Evolutionary conservation across 2,888 invertebrate species (phyloP), one percentile per base, ranked within the genome.

Genomic region (Ophion ellenae): DNA sequence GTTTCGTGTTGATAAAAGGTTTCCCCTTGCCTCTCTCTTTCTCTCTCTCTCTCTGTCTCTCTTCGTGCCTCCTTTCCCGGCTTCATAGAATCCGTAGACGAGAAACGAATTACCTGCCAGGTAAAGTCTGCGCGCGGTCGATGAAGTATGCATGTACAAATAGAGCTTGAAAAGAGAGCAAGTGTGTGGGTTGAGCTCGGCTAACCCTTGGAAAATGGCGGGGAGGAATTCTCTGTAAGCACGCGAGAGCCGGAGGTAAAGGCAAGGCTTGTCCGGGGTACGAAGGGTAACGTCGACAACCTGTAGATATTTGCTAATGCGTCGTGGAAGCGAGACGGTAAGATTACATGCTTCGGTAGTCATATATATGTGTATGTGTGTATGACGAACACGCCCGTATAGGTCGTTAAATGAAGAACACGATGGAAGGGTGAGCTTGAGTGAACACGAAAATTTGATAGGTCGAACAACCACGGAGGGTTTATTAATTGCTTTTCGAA

Each of bases 261-360:
- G 57, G 47, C 47, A 45, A 63, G 36, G 61, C 76, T 74, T 84
- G 81, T 67, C 82, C 66, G 73, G 66, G 64, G 63, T 71, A 78
- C 73, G 59, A 36, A 76, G 81, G 77, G 83, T 81, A 77, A 80
- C 70, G 84, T 85, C 87, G 87, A 84, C 84, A 87, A 87, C 87
- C 88, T 88, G 88, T 88, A 88, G 87, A 87, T 87, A 84, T 88
- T 88, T 88, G 84, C 86, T 78, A 76, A 87, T 84, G 83, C 87
- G 83, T 85, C 78, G 84, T 81, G 81, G 74, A 76, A 32, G 40
- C 64, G 64, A 70, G 80, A 71, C 84, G n/a, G 64, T 36, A 53
- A 69, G 77, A 11, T 28, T 70, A 45, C 67, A 11, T 20, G 59
- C 64, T 78, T 63, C 64, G 20, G n/a, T 47, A 11, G 47, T 17